Evolutionary conservation across 2,113 vertebrate species (phyloP).

Genomic region (Amblyornis subalaris): DNA sequence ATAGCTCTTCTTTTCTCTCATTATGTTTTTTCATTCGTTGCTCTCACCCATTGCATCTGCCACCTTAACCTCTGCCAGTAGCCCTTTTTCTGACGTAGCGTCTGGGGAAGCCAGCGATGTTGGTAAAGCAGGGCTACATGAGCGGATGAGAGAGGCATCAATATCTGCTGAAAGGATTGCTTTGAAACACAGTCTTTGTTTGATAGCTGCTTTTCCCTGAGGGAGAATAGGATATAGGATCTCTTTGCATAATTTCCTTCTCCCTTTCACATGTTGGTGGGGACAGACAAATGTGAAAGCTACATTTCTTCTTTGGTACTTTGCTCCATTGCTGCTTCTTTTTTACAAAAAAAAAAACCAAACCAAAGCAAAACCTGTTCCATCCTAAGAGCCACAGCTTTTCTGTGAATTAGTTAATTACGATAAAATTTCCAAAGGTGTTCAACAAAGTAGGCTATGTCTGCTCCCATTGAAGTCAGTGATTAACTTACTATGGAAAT

Average conservation of each 20-base stretch:
- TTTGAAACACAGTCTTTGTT: background rate
- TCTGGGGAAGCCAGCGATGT: background rate
- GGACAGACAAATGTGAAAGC: background rate
- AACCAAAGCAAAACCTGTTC: background rate
- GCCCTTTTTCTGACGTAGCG: background rate
- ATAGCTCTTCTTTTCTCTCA: background rate
- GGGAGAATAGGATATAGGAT: background rate
- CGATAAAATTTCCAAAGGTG: background rate
- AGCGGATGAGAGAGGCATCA: background rate
- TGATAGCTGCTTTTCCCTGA: background rate
- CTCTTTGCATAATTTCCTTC: background rate
- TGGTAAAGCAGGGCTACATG: background rate
- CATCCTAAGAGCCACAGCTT: background rate
- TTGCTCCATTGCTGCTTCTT: background rate
- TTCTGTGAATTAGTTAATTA: background rate
- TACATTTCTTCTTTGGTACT: background rate
- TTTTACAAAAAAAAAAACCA: background rate
- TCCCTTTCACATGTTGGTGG: background rate
- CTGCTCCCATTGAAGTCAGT: background rate
- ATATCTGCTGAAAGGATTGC: background rate
- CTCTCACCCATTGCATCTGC: background rate
- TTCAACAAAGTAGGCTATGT: background rate
- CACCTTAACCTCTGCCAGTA: background rate
- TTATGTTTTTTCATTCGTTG: background rate
- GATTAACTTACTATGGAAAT: background rate